Conservation (phyloP, 1,140 invertebrate species). For the Arion vulgaris region DNA sequence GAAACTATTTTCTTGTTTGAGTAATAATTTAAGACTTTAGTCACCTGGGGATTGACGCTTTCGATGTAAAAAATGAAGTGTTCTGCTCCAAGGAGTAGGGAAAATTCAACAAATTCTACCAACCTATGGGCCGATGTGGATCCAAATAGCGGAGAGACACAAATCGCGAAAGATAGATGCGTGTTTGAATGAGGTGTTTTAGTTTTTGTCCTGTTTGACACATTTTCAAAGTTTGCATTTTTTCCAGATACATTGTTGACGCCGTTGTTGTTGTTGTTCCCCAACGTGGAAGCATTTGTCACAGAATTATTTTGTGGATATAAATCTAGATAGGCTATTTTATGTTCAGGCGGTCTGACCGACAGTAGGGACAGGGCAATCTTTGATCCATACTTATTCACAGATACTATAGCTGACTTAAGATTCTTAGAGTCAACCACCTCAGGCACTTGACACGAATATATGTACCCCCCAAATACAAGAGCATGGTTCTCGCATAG, state of each 20-base stretch:
- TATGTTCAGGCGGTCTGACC: slow-evolving; percentile 6
- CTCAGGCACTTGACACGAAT: slow-evolving; percentile 47
- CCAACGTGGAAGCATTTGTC: too few relatives aligned
- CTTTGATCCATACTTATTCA: background rate
- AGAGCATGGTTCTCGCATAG: slow-evolving; percentile 61
- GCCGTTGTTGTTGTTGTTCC: background rate
- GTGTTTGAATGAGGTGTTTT: background rate
- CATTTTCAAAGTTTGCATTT: background rate
- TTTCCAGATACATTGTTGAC: background rate
- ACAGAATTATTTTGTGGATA: background rate
- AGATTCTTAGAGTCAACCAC: background rate
- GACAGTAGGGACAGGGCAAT: background rate
- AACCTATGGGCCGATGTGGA: background rate
- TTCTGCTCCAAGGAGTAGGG: background rate
- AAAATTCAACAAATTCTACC: slow-evolving; percentile 27
- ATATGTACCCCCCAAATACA: slow-evolving; percentile 53
- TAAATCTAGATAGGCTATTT: background rate
- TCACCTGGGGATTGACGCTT: background rate
- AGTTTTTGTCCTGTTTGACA: background rate
- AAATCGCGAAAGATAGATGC: slow-evolving; percentile 22
- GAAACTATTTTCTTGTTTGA: slow-evolving; percentile 47
- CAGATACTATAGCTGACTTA: background rate
- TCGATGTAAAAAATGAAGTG: background rate
- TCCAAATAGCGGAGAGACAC: slow-evolving; percentile 32
- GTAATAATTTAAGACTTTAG: slow-evolving; percentile 3